Conservation (phyloP, 2,797 vertebrate species). For the Sebastes trivittatus region DNA sequence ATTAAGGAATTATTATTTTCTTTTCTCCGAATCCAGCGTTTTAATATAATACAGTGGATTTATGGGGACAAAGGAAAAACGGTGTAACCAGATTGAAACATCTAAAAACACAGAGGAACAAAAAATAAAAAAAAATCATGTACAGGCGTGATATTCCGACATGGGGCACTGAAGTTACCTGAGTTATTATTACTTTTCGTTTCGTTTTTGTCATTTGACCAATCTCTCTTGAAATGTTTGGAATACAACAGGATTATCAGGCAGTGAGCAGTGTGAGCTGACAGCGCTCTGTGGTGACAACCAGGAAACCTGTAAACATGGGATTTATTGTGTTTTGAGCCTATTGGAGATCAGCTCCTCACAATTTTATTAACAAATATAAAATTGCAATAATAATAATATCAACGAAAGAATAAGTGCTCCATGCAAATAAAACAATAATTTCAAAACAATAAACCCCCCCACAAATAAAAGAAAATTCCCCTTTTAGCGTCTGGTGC, state of each 20-base stretch:
- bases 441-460: conserved; percentile 44
- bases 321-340: conserved; percentile 60
- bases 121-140: conserved; percentile 32
- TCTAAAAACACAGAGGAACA: conserved; percentile 13
- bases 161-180: conserved; percentile 86
- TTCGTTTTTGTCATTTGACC: conserved; percentile 66
- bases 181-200: conserved; percentile 83
- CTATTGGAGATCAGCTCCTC: conserved; percentile 63
- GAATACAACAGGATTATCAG: conserved; percentile 59
- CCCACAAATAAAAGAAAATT: conserved; percentile 42
- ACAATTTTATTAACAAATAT: conserved; percentile 65
- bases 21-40: conserved; percentile 69
- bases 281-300: conserved; percentile 67
- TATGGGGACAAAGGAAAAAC: conserved; percentile 59
- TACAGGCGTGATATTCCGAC: conserved; percentile 79
- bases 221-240: conserved; percentile 76
- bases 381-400: conserved; percentile 67
- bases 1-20: conserved; percentile 50
- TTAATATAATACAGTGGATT: conserved; percentile 71
- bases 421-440: conserved; percentile 79
- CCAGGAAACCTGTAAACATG: conserved; percentile 80
- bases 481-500: conserved; percentile 73
- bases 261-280: conserved; percentile 74
- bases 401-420: conserved; percentile 83
- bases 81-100: conserved; percentile 54